Evolutionary conservation across 2,888 invertebrate species (phyloP).

Genomic region (Toxonevra muliebris): DNA sequence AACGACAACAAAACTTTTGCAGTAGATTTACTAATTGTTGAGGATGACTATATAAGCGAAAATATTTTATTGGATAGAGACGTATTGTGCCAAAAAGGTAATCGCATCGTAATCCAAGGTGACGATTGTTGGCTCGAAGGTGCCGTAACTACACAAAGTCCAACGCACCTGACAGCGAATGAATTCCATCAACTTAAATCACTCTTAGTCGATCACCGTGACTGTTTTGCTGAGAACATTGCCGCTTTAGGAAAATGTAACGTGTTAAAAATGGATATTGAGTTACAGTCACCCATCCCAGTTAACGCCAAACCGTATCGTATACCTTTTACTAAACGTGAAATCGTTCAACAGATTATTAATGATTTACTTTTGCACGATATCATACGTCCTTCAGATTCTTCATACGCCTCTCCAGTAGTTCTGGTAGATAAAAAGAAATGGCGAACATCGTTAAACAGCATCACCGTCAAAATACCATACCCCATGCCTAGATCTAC

Average conservation of each 20-base stretch:
- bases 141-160: too few species aligned
- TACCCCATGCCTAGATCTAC: conserved; percentile 33
- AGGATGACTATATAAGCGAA: conserved; percentile 27
- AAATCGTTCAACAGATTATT: conserved; percentile 22
- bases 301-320: conserved; percentile 37
- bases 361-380: conserved; percentile 26
- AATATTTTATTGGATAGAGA: conserved; percentile 30
- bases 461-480: conserved; percentile 23
- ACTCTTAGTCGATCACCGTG: too few species aligned
- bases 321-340: conserved; percentile 33
- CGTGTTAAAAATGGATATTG: conserved; percentile 31
- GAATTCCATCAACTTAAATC: too few species aligned
- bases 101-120: conserved; percentile 29
- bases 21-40: conserved; percentile 29
- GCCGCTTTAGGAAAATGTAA: conserved; percentile 5
- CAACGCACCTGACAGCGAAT: too few species aligned
- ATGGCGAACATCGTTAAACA: conserved; percentile 36
- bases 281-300: conserved; percentile 24
- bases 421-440: conserved; percentile 39
- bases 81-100: conserved; percentile 30
- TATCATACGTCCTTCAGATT: conserved; percentile 34
- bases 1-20: conserved; percentile 29
- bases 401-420: conserved; percentile 37
- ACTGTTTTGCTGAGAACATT: too few species aligned
- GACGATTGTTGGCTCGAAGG: conserved; percentile 28